These are phyloP conservation scores for Phylloscopus trochilus DNA, from an alignment of 2,113 vertebrate species.

Conservation along the genomic window DNA sequence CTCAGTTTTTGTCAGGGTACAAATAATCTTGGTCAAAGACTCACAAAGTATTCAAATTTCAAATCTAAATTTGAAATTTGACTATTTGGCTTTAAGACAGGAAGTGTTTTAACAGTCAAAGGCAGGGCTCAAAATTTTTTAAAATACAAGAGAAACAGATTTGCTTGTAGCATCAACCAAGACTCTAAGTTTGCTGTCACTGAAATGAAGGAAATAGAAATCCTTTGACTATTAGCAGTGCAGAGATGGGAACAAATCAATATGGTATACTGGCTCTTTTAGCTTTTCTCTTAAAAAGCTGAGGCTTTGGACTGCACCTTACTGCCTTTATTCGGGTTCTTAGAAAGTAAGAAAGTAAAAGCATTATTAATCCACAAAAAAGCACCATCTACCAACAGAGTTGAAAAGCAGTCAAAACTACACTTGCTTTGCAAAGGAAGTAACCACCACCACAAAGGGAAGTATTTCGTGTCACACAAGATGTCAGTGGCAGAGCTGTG, in stretches of 20 bases:
- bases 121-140: not conserved
- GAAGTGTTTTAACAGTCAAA: not conserved
- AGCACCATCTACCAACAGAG: not conserved
- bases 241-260: not conserved
- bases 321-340: not conserved
- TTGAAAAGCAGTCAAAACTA: not conserved
- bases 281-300: not conserved
- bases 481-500: not conserved
- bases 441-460: not conserved
- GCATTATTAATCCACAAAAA: not conserved
- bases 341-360: not conserved
- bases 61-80: not conserved
- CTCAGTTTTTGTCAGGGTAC: fast-evolving
- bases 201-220: not conserved
- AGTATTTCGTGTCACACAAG: fast-evolving
- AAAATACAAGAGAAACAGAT: not conserved
- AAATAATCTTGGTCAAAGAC: not conserved
- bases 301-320: not conserved
- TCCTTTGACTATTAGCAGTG: not conserved
- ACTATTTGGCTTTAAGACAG: not conserved
- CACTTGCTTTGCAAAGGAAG: not conserved
- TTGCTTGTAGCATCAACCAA: not conserved
- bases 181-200: not conserved
- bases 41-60: not conserved
- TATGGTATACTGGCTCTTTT: not conserved